Conservation (phyloP, 2,797 vertebrate species). For the Crax fasciolata region DNA sequence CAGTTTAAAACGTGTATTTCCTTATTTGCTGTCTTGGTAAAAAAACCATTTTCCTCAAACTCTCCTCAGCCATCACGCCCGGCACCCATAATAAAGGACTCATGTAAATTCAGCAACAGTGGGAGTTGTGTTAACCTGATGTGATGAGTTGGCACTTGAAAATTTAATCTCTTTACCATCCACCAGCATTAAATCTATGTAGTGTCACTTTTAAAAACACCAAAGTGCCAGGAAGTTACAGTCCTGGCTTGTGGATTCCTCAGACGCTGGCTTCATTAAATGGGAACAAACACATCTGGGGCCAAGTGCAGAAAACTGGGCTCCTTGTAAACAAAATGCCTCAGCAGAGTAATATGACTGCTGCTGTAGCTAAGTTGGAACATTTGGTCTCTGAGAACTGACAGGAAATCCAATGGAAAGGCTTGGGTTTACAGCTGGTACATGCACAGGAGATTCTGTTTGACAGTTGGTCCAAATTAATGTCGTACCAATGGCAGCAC, state of each 20-base stretch:
- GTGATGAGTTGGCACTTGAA: slow-evolving; percentile 70
- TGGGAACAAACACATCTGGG: slow-evolving; percentile 63
- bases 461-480: not conserved
- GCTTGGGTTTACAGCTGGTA: not conserved
- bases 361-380: slow-evolving; percentile 43
- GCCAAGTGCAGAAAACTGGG: slow-evolving; percentile 2
- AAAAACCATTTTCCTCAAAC: slow-evolving; percentile 68
- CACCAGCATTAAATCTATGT: slow-evolving; percentile 68
- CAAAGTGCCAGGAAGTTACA: slow-evolving; percentile 69
- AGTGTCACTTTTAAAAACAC: slow-evolving; percentile 68
- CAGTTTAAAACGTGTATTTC: slow-evolving; percentile 61
- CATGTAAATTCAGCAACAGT: slow-evolving; percentile 63
- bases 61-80: slow-evolving; percentile 12
- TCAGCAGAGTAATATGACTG: slow-evolving; percentile 25
- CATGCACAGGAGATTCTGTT: not conserved
- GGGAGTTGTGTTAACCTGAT: slow-evolving; percentile 64
- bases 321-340: not conserved
- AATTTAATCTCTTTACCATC: slow-evolving; percentile 78
- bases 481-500: rapidly evolving
- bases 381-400: slow-evolving; percentile 18
- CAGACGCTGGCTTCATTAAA: slow-evolving; percentile 71
- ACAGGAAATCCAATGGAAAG: slow-evolving; percentile 21
- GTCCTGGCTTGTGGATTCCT: slow-evolving; percentile 69
- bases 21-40: slow-evolving; percentile 59
- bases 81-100: slow-evolving; percentile 64